A percentile compares a stretch with the other conserved stretches of the same genome.
Evolutionary conservation across 1,140 invertebrate genomes (phyloP).

Genomic region (Plodia interpunctella): DNA sequence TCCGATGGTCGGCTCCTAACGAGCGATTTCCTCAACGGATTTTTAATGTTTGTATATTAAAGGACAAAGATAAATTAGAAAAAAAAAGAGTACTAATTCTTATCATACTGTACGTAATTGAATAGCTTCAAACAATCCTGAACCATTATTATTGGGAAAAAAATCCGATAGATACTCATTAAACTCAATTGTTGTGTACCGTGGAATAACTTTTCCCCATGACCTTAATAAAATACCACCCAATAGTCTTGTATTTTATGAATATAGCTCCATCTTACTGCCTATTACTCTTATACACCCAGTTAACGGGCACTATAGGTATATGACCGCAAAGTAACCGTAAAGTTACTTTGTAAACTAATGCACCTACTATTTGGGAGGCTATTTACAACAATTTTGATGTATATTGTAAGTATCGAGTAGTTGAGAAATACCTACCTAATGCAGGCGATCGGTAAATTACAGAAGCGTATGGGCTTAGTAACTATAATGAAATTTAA

Average conservation of each 20-base stretch:
- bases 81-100: too few species aligned
- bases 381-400: not conserved
- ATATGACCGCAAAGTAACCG: not conserved
- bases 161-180: not conserved
- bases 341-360: slow-evolving; percentile 4
- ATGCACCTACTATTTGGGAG: not conserved
- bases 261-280: not conserved
- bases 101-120: too few species aligned
- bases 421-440: not conserved
- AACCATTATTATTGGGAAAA: not conserved
- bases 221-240: slow-evolving; percentile 4
- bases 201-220: not conserved
- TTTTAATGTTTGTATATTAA: too few species aligned
- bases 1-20: too few species aligned
- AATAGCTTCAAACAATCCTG: not conserved
- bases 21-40: too few species aligned
- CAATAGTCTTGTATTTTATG: not conserved
- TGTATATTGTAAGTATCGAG: slow-evolving; percentile 1
- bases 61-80: too few species aligned
- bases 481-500: not conserved
- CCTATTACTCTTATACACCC: not conserved
- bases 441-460: not conserved
- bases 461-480: not conserved
- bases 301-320: not conserved
- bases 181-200: not conserved